Conservation (phyloP, 2,888 invertebrate genomes). For the Diarsia dahlii region DNA sequence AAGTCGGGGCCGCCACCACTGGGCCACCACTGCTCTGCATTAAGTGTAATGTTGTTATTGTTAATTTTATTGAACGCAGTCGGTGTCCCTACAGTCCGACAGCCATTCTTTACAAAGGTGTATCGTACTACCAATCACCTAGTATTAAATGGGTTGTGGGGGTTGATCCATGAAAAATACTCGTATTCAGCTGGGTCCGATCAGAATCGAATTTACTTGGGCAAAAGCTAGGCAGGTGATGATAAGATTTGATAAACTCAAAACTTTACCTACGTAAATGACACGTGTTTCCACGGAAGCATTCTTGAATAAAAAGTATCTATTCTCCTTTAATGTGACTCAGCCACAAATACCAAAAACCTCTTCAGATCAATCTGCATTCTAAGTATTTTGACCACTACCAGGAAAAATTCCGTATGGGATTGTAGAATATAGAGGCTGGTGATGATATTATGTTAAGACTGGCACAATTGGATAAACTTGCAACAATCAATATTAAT, state of each 20-base stretch:
- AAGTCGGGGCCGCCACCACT: too few species aligned
- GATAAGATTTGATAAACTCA: neutral
- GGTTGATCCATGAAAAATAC: neutral
- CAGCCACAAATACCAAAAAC: neutral
- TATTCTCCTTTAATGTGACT: neutral
- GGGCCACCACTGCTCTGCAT: too few species aligned
- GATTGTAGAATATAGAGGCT: neutral
- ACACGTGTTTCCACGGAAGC: neutral
- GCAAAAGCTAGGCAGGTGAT: neutral
- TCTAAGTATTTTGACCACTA: neutral
- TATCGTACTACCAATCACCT: neutral
- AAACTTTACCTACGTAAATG: neutral
- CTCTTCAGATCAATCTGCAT: neutral
- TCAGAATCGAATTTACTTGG: too few species aligned
- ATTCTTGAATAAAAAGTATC: neutral
- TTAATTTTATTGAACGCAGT: neutral
- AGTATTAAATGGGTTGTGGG: neutral
- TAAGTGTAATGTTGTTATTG: too few species aligned
- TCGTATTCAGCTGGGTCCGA: neutral
- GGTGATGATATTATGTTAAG: neutral
- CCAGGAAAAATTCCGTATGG: neutral
- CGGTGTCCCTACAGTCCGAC: neutral
- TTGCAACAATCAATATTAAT: neutral
- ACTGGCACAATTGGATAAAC: neutral
- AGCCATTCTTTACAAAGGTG: neutral